Conservation (phyloP, 2,888 invertebrate species). For the Perithous albicinctus region DNA sequence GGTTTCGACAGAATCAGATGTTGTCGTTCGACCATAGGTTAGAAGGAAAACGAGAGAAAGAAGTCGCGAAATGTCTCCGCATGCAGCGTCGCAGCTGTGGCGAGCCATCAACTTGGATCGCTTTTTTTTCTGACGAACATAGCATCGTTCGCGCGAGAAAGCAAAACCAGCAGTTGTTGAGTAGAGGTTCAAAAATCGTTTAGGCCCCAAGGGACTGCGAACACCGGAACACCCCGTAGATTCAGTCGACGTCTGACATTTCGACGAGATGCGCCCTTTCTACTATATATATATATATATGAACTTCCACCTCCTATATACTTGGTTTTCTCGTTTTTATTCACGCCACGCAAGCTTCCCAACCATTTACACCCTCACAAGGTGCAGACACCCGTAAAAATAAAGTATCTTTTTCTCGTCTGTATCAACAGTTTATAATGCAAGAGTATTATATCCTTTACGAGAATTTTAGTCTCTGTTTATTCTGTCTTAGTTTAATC, state of each 20-base stretch:
- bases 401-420: slow-evolving; percentile 1
- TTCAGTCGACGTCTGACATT: slow-evolving; percentile 20
- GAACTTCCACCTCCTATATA: neutral
- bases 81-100: slow-evolving; percentile 1
- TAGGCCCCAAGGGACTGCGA: slow-evolving; percentile 61
- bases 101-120: neutral
- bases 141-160: neutral
- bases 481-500: neutral
- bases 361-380: slow-evolving; percentile 16
- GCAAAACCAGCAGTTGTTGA: slow-evolving; percentile 10
- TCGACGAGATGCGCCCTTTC: neutral
- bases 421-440: neutral
- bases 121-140: slow-evolving; percentile 1
- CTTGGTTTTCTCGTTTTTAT: slow-evolving; percentile 20
- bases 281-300: neutral
- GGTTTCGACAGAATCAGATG: neutral
- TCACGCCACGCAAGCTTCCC: slow-evolving; percentile 14
- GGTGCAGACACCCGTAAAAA: slow-evolving; percentile 10
- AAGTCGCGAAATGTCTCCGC: slow-evolving; percentile 6
- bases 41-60: neutral
- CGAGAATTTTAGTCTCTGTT: neutral
- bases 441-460: neutral
- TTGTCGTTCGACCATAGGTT: neutral
- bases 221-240: neutral
- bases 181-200: slow-evolving; percentile 77